These are phyloP conservation scores for Drosophila melanosoma DNA, from an alignment of 2,888 invertebrate species.

Conservation along the genomic window DNA sequence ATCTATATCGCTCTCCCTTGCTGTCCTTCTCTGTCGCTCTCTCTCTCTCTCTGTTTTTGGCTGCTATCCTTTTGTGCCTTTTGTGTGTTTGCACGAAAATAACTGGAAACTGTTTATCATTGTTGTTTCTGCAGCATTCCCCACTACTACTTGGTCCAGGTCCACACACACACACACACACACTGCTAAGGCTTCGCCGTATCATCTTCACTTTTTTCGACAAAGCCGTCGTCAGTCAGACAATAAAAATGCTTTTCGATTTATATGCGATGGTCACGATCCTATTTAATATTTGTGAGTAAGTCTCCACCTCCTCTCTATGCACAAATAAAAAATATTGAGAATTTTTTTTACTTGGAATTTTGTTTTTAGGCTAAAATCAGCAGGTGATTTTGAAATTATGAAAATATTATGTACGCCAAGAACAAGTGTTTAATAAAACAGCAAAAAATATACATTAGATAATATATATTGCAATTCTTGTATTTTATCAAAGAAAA, in stretches of 20 bases:
- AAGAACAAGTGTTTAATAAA: constrained; percentile 30
- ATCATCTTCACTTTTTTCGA: constrained; percentile 38
- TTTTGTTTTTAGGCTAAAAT: constrained; percentile 51
- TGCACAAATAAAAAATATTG: constrained; percentile 47
- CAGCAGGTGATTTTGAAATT: constrained; percentile 61
- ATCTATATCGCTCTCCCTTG: constrained; percentile 15
- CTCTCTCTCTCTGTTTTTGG: constrained; percentile 6
- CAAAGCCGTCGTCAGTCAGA: constrained; percentile 41
- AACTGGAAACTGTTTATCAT: constrained; percentile 79
- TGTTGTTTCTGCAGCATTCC: constrained; percentile 69
- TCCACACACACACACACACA: constrained; percentile 8
- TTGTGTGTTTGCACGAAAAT: constrained; percentile 63
- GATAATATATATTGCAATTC: constrained; percentile 2
- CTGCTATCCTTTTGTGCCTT: constrained; percentile 61
- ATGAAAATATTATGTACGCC: constrained; percentile 53
- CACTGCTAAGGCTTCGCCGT: constrained; percentile 43
- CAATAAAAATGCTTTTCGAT: constrained; percentile 64
- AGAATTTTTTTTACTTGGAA: constrained; percentile 72
- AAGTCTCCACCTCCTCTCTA: background rate
- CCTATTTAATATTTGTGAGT: constrained; percentile 46
- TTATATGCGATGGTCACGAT: constrained; percentile 52
- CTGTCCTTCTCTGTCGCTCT: background rate
- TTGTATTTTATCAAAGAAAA: constrained; percentile 4
- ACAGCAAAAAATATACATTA: constrained; percentile 4
- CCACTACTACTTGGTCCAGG: constrained; percentile 35